Percentiles rank a stretch among this genome's conserved stretches.
These are phyloP conservation scores for Cosmia pyralina DNA, from an alignment of 2,888 invertebrate genomes.

Conservation along the genomic window DNA sequence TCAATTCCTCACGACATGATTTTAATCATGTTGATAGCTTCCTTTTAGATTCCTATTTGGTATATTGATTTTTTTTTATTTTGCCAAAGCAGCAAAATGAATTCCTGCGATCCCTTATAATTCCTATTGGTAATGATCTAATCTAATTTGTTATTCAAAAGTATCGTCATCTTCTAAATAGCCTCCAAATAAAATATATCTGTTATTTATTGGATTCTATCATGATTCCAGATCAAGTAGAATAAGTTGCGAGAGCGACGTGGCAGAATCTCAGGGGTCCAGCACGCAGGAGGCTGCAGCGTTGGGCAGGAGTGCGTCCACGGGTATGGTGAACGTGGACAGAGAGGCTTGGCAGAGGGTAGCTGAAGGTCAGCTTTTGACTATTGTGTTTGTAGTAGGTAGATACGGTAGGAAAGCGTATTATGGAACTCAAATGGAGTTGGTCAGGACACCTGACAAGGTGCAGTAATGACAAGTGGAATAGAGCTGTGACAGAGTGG, in stretches of 20 bases:
- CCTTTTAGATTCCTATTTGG: no score
- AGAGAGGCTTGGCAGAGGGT: conserved; percentile 91
- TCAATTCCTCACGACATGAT: background rate
- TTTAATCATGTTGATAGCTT: no score
- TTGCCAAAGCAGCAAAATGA: background rate
- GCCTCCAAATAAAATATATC: background rate
- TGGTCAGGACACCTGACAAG: no score
- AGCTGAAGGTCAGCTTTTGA: conserved; percentile 77
- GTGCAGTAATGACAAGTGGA: no score
- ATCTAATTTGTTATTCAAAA: background rate
- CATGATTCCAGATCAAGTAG: conserved; percentile 86
- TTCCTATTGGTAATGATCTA: background rate
- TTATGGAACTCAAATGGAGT: no score
- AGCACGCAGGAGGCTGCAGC: conserved; percentile 80
- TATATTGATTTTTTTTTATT: background rate
- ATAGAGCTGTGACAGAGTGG: no score
- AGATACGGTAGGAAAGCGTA: no score
- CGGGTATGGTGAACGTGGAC: conserved; percentile 94
- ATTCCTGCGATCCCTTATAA: background rate
- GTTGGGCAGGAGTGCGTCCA: conserved; percentile 93
- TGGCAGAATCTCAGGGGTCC: conserved; percentile 79
- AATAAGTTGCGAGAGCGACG: conserved; percentile 92
- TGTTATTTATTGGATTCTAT: background rate
- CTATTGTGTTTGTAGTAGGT: background rate
- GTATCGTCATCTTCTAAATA: background rate